Evolutionary conservation across 2,797 vertebrate genomes (phyloP).

Genomic region (Limosa lapponica): DNA sequence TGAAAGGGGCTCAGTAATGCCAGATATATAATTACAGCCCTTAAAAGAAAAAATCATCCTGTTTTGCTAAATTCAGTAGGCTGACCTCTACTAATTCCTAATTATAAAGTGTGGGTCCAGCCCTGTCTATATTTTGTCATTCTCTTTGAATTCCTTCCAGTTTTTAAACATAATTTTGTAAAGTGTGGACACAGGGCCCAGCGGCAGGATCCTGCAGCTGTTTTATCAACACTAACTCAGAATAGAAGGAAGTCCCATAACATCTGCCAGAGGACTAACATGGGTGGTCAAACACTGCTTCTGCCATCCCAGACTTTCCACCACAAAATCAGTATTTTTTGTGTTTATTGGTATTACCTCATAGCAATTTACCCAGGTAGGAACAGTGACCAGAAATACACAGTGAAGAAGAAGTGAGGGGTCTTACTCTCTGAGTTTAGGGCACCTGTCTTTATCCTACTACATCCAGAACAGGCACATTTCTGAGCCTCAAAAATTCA

Average conservation of each 20-base stretch:
- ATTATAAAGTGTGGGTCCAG: neutral
- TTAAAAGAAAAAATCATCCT: neutral
- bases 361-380: neutral
- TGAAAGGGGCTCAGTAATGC: neutral
- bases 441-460: neutral
- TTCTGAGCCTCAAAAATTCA: neutral
- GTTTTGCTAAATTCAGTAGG: neutral
- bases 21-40: neutral
- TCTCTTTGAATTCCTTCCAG: slow-evolving; percentile 4
- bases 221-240: neutral
- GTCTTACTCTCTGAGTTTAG: neutral
- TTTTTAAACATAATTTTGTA: neutral
- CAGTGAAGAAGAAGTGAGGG: neutral
- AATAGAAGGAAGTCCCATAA: neutral
- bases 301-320: neutral
- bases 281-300: neutral
- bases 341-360: neutral
- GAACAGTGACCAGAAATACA: neutral
- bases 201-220: neutral
- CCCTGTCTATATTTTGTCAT: neutral
- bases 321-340: neutral
- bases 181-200: neutral
- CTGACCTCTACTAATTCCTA: neutral
- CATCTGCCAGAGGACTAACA: neutral
- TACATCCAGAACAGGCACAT: neutral